A percentile compares a stretch with the other conserved stretches of the same genome.
These are phyloP conservation scores for Pteria penguin DNA, from an alignment of 2,888 invertebrate species.

Conservation along the genomic window DNA sequence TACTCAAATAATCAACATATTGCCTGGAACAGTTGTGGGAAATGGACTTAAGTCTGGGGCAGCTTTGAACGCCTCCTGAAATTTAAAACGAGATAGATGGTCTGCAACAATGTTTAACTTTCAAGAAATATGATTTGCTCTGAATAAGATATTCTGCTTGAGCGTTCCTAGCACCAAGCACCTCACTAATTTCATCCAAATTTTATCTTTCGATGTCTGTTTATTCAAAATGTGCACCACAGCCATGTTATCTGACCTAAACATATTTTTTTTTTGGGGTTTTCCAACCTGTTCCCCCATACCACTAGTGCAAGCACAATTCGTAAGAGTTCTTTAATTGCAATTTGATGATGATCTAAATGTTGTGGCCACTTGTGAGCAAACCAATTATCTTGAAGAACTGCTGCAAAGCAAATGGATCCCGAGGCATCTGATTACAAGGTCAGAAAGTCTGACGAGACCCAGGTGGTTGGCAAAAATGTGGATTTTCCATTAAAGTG, in stretches of 20 bases:
- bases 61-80: background rate
- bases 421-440: constrained; percentile 24
- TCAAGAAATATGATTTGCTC: too few relatives aligned
- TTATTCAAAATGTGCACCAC: constrained; percentile 38
- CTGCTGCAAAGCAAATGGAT: constrained; percentile 16
- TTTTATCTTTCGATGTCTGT: constrained; percentile 19
- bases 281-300: background rate
- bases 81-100: too few relatives aligned
- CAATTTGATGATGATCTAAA: background rate
- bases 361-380: background rate
- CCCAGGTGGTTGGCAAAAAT: constrained; percentile 36
- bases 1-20: background rate
- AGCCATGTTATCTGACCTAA: constrained; percentile 26
- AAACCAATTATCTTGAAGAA: background rate
- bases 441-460: constrained; percentile 6
- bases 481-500: constrained; percentile 43
- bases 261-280: background rate
- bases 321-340: background rate
- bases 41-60: background rate
- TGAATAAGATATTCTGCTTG: constrained; percentile 23
- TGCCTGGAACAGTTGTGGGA: background rate
- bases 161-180: constrained; percentile 23
- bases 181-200: constrained; percentile 32
- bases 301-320: background rate
- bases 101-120: too few relatives aligned